Evolutionary conservation across 1,140 invertebrate genomes (phyloP), one percentile per base, ranked within the genome.

Genomic region (Heliconius hermathena): DNA sequence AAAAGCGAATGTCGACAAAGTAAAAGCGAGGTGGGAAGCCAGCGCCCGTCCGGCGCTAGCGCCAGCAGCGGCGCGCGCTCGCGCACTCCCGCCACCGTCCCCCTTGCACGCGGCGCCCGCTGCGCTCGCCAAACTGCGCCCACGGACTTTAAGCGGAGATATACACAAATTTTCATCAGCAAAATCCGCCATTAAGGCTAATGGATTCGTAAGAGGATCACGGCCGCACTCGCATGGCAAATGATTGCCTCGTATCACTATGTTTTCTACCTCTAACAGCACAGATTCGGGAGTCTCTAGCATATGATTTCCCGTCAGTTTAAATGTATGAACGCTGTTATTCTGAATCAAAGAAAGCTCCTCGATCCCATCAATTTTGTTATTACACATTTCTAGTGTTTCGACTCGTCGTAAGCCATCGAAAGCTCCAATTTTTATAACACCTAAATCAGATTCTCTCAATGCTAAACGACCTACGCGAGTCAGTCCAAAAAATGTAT

Each of bases 171-270:
- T 98, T 57, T 96, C 96, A n/a, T 95, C 94, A 20, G 96, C 95
- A 86, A 98, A 98, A 38, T 97, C 96, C 20, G 96, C 95, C 2
- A 96, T 96, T 84, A 97, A 96, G 6, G 96, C 96, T 73, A 98
- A 94, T 18, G 97, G 96, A 73, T 97, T 97, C 36, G 96, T 96
- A 16, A 97, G 92, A 13, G 98, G 95, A 54, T 97, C 96, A 83
- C 97, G 96, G 80, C 97, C 97, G 83, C 97, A 98, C 89, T 98
- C 97, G 87, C 97, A 98, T 0, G 97, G 97, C 86, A 98, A 97
- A 87, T 98, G 97, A 90, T 98, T 98, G 8, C 96, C 95, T 9
- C 96, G 93, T 73, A 97, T 96, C 83, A 96, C 96, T 38, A 98
- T 87, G 52, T 95, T 95, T 71, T 96, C 96, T 8, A 97, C 97